These are phyloP conservation scores for Campopleginae sp. DNA, from an alignment of 2,888 invertebrate species.

Conservation along the genomic window DNA sequence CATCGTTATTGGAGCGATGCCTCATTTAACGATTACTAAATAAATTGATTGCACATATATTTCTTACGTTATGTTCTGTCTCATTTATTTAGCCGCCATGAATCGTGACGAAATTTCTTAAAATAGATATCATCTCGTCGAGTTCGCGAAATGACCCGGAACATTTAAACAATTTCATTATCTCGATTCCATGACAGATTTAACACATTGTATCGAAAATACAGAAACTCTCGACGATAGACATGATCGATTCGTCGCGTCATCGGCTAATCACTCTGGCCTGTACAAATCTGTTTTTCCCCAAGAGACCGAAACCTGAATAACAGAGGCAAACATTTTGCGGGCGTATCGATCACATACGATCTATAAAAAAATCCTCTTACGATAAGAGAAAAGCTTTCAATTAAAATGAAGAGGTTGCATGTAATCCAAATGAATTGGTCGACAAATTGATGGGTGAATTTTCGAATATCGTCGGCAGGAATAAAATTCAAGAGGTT, in stretches of 20 bases:
- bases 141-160: neutral
- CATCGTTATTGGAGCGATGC: conserved; percentile 29
- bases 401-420: neutral
- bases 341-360: neutral
- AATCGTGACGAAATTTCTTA: conserved; percentile 3
- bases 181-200: neutral
- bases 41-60: conserved; percentile 18
- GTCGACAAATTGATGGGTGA: too few relatives aligned
- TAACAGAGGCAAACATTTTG: neutral
- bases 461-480: too few relatives aligned
- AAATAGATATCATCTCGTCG: conserved; percentile 8
- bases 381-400: neutral
- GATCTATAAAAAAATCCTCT: neutral
- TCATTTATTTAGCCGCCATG: neutral
- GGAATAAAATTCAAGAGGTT: neutral
- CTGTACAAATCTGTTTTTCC: neutral
- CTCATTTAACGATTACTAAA: conserved; percentile 12
- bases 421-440: neutral
- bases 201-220: neutral
- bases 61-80: neutral
- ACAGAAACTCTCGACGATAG: neutral
- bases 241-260: neutral
- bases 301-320: neutral
- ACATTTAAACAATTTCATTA: neutral
- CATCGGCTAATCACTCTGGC: neutral